Base-by-base conservation (phyloP, 2,888 invertebrate species). In the Lithodes maja region DNA sequence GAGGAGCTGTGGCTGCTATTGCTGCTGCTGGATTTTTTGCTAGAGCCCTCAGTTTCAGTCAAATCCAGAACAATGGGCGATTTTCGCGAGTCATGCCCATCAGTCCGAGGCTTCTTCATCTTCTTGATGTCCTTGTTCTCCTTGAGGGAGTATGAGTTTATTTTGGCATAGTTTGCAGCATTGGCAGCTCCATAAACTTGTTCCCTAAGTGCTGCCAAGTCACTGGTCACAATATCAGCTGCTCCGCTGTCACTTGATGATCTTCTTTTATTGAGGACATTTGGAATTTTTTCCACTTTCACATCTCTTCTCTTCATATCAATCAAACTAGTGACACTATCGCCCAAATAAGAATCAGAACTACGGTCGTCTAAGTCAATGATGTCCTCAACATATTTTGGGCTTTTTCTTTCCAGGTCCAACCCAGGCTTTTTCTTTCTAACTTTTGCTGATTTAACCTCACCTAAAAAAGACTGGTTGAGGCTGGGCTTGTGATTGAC, bases 381-480 rank as follows among this genome's bases (percentile, higher is more conserved):
- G 53, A 91, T 86, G 68, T 91, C 91, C 54, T 90, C 90, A 12
- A 74, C 75, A 78, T 86, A 87, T 71, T 87, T 90, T 15, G 90
- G 88, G 55, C 90, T 89, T 75, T 91, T 91, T 74, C 89, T 79
- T 49, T 91, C 91, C 50, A 86, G 15, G 54, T 91, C 91, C 61
- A 87, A 12, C 3, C 83, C 78, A 7, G 83, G 78, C 84, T 91
- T 91, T 91, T 90, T 91, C 85, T 91, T 91, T 33, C 90, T 80
- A 7, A 91, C 91, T 88, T 91, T 91, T 86, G 90, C 90, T 74
- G 90, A 61, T 82, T 90, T 90, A 82, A 61, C 90, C 89, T 91
- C 91, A 86, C 87, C 90, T 91, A 91, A 91, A 91, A 91, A 91
- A 90, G 88, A 85, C 86, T 90, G 91, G 71, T 87, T 88, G 74